Conservation (phyloP, 2,797 vertebrate genomes). For the Schizothorax lantsangensis region DNA sequence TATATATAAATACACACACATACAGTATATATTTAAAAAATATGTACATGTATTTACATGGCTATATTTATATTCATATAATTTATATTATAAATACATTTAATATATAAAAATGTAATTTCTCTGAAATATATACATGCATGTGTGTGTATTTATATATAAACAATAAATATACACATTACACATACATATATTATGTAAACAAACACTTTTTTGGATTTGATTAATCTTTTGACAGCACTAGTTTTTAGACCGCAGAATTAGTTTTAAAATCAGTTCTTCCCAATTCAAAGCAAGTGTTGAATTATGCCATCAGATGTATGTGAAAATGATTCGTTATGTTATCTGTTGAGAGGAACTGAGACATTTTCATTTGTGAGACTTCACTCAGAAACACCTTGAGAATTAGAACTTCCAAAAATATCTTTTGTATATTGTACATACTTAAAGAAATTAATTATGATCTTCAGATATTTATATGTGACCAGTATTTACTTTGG, state of each 20-base stretch:
- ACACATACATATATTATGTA: neutral
- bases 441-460: slow-evolving; percentile 64
- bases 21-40: too few species aligned
- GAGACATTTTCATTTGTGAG: slow-evolving; percentile 46
- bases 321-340: slow-evolving; percentile 33
- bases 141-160: neutral
- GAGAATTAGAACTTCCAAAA: slow-evolving; percentile 67
- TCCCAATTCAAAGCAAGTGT: slow-evolving; percentile 16
- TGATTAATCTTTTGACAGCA: neutral
- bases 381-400: slow-evolving; percentile 56
- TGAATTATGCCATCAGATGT: slow-evolving; percentile 18
- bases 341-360: slow-evolving; percentile 16
- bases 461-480: slow-evolving; percentile 75
- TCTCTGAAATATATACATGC: too few species aligned
- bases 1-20: neutral
- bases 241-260: neutral
- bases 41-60: too few species aligned
- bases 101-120: too few species aligned
- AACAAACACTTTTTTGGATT: neutral
- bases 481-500: slow-evolving; percentile 67
- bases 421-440: slow-evolving; percentile 77
- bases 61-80: too few species aligned
- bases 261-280: slow-evolving; percentile 33
- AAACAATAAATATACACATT: too few species aligned
- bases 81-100: too few species aligned